Evolutionary conservation across 2,113 vertebrate species (phyloP), one percentile per base, ranked within the genome.

Genomic region (Passer montanus): DNA sequence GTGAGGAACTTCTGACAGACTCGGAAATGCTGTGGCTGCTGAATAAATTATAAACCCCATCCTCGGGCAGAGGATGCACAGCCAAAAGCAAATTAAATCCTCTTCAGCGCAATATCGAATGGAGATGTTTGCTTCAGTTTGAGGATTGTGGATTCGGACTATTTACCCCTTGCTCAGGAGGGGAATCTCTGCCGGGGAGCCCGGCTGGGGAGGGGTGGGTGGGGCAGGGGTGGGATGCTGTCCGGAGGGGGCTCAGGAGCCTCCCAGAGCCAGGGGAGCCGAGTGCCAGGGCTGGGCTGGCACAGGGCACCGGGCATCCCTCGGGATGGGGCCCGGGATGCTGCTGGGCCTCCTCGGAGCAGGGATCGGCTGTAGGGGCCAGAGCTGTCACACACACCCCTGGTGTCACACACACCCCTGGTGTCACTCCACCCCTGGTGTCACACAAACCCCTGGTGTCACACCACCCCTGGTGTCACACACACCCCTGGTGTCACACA

Each of bases 21-120:
- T 97, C 50, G 22, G 75, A 87, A 94, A 96, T 96, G 94, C 2
- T 4, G 68, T 92, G 73, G 72, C 90, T 97, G 66, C 80, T 97
- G 95, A 97, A 97, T 97, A 96, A 97, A 96, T 97, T 47, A 97
- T 97, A 82, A 96, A 69, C 75, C 33, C 13, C 78, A 69, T 94
- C 91, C 94, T 95, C 78, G 49, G 58, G 94, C 76, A 56, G 46
- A 84, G 95, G 93, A 94, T 92, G 90, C 90, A 23, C 67, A 73
- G 82, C 93, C 92, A 59, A 78, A 53, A 93, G 84, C 84, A 88
- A 95, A 92, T 95, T 78, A 90, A 96, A 82, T 46, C 68, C 75
- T 85, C 80, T 76, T 94, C 33, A 18, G 84, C 63, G 86, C 67
- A 26, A 90, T 92, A 89, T 60, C 41, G 73, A 77, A 75, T 80